These are phyloP conservation scores for Phataginus tricuspis DNA, from an alignment of 2,797 vertebrate genomes.

Conservation along the genomic window DNA sequence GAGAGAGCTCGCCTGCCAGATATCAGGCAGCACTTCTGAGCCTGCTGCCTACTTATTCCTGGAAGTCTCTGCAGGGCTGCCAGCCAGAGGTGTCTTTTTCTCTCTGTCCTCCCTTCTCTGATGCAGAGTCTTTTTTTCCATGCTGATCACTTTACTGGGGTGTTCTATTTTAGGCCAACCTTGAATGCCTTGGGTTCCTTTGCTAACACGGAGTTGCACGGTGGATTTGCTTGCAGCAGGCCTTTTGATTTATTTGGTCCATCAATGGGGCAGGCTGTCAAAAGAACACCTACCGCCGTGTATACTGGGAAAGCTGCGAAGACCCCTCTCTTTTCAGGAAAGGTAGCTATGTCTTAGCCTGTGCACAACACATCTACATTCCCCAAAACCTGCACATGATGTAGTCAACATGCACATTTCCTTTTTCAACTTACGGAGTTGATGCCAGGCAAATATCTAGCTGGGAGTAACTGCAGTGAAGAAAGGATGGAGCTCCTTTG, in stretches of 20 bases:
- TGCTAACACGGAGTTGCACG: neutral
- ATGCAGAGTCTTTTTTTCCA: constrained; percentile 10
- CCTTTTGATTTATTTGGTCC: neutral
- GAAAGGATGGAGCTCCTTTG: neutral
- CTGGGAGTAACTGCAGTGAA: neutral
- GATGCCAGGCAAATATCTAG: neutral
- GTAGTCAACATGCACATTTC: neutral
- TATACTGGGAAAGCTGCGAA: neutral
- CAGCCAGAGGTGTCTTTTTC: constrained; percentile 53
- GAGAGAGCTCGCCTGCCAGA: neutral
- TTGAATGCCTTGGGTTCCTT: constrained; percentile 50
- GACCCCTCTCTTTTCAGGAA: neutral
- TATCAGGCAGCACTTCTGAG: neutral
- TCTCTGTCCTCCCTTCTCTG: neutral
- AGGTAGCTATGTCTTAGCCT: neutral
- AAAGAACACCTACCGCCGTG: neutral
- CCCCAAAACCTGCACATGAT: neutral
- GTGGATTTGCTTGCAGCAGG: neutral
- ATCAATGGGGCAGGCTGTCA: neutral
- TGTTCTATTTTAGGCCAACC: constrained; percentile 63
- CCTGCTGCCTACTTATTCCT: constrained; percentile 40
- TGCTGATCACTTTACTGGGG: constrained; percentile 51
- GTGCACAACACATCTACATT: neutral
- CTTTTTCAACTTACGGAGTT: neutral
- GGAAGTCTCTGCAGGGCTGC: constrained; percentile 42